These are phyloP conservation scores for Scleropages formosus DNA, from an alignment of 2,797 vertebrate species.

Conservation along the genomic window DNA sequence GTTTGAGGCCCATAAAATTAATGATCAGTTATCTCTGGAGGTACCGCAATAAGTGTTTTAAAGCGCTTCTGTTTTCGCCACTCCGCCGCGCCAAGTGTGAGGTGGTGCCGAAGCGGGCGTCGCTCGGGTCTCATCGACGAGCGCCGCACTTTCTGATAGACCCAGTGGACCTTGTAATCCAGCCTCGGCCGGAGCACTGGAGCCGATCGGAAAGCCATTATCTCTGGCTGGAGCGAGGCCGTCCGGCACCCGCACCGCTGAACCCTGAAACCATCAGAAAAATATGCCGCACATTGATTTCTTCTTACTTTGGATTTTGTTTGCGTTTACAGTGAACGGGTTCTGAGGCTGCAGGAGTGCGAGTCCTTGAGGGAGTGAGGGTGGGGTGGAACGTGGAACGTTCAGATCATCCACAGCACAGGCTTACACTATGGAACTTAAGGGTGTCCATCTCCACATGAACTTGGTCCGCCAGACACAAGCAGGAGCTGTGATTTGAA, in stretches of 20 bases:
- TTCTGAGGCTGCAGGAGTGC: neutral
- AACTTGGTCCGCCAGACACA: neutral
- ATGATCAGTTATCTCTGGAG: too few relatives aligned
- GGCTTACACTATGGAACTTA: neutral
- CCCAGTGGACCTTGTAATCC: constrained; percentile 8
- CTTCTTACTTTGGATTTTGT: constrained; percentile 3
- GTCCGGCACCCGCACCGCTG: neutral
- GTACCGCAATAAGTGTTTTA: too few relatives aligned
- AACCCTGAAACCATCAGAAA: constrained; percentile 16
- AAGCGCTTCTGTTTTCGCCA: too few relatives aligned
- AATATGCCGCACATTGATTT: constrained; percentile 27
- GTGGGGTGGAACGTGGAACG: too few relatives aligned
- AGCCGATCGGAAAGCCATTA: constrained; percentile 57
- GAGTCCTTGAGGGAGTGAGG: too few relatives aligned
- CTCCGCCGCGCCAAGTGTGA: constrained; percentile 31
- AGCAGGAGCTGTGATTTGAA: neutral
- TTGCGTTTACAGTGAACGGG: neutral
- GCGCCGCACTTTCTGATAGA: constrained; percentile 31
- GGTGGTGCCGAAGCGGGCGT: constrained; percentile 30
- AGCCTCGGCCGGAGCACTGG: constrained; percentile 37
- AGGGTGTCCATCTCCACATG: neutral
- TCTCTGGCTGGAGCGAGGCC: constrained; percentile 27
- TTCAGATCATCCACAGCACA: too few relatives aligned
- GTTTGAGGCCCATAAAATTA: too few relatives aligned
- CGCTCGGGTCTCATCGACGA: constrained; percentile 42